These are phyloP conservation scores for Macrostomum lignano DNA, from an alignment of 1,140 invertebrate species.

Conservation along the genomic window DNA sequence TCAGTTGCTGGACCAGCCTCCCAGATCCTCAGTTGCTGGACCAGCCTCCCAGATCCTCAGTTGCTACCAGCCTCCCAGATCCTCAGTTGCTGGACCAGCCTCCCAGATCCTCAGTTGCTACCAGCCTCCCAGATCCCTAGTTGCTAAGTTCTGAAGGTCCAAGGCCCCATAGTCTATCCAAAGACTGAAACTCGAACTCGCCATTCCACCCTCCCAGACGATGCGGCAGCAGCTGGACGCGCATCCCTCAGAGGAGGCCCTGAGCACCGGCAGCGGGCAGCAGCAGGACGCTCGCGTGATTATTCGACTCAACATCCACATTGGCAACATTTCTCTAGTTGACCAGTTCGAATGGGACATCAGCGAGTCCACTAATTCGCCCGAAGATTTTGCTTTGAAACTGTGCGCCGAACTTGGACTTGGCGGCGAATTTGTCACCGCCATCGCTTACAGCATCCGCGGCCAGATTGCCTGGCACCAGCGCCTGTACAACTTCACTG, in stretches of 20 bases:
- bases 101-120: too few relatives aligned
- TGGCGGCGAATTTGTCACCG: constrained; percentile 92
- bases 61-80: too few relatives aligned
- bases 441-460: constrained; percentile 82
- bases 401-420: constrained; percentile 79
- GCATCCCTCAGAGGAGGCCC: constrained; percentile 1
- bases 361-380: constrained; percentile 70
- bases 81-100: too few relatives aligned
- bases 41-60: too few relatives aligned
- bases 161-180: too few relatives aligned
- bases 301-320: constrained; percentile 65
- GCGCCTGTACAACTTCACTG: constrained; percentile 61
- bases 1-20: too few relatives aligned
- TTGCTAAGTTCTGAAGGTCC: too few relatives aligned
- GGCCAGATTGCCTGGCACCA: constrained; percentile 91
- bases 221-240: constrained; percentile 2
- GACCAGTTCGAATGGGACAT: constrained; percentile 99
- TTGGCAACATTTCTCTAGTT: constrained; percentile 87
- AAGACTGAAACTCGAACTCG: too few relatives aligned
- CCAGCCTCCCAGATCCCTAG: too few relatives aligned
- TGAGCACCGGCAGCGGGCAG: not conserved
- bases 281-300: constrained; percentile 6
- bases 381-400: constrained; percentile 83
- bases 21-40: too few relatives aligned
- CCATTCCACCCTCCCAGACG: too few relatives aligned